Evolutionary conservation across 64 coral and sea anemone genomes (phyloP), one percentile per base, ranked within the genome.

Genomic region (Porites lutea): DNA sequence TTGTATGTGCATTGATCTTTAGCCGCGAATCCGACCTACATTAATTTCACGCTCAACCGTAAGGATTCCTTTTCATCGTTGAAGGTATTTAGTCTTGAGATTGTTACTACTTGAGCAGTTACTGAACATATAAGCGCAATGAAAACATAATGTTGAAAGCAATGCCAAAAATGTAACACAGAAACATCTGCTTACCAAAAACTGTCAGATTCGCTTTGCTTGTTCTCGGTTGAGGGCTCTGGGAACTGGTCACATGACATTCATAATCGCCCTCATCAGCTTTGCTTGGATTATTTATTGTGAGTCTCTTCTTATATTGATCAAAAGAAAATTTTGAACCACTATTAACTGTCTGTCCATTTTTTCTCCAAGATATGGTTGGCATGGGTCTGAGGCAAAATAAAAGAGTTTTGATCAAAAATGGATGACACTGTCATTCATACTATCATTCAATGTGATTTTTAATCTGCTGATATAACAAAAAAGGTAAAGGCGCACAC

Each of bases 201-300:
- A 97, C 88, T 48, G 79, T 51, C 54, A 97, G 89, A 49, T 86
- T 94, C 62, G 82, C 83, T 67, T 62, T 90, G 61, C 69, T 86
- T 52, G 23, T 94, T 68, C 65, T 85, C 58, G 80, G 78, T 45
- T 64, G 72, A 5, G 55, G 21, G 21, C 63, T 76, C 20, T 43
- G 82, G 12, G 74, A 55, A 13, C 90, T 91, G 14, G 65, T 88
- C 10, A 90, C 93, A 13, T 86, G 75, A 66, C 95, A 97, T 8
- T 89, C 90, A 37, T 97, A 97, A 48, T 57, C 80, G 51, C 92
- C 95, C 52, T 90, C 88, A 46, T 97, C 95, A 72, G 79, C 82
- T 75, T 83, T 87, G 23, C 51, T 74, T 57, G 90, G 83, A 88
- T 91, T 87, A 7, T 61, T 79, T 51, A 97, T 45, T 57, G 88